Evolutionary conservation across 2,797 vertebrate genomes (phyloP).

Genomic region (Enteromius treurensis): DNA sequence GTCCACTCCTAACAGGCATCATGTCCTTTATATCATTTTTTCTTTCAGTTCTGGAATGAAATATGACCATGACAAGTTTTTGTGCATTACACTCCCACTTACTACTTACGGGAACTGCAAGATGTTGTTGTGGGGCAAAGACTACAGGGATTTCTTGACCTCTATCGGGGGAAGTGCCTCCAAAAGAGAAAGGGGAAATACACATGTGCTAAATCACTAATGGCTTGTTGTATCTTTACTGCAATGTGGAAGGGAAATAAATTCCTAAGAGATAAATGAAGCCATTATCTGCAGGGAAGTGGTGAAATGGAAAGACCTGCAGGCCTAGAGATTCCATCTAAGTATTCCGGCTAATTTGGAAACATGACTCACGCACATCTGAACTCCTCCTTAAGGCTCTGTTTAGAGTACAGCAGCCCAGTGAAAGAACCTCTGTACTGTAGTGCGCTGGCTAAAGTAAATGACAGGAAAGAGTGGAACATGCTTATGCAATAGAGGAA

Average conservation of each 20-base stretch:
- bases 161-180: not conserved
- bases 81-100: not conserved
- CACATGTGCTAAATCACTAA: not conserved
- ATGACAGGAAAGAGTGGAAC: not conserved
- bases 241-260: not conserved
- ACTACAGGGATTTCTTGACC: not conserved
- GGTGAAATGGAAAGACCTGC: not conserved
- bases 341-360: conserved; percentile 33
- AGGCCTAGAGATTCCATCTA: not conserved
- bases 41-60: not conserved
- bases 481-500: not conserved
- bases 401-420: not conserved
- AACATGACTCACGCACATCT: conserved; percentile 31
- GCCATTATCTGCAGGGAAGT: not conserved
- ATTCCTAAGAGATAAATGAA: not conserved
- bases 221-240: not conserved
- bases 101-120: too few relatives aligned
- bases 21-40: not conserved
- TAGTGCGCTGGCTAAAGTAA: not conserved
- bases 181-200: not conserved
- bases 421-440: not conserved
- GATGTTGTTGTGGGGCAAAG: too few relatives aligned
- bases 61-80: not conserved
- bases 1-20: too few relatives aligned
- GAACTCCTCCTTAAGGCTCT: not conserved